phyloP scores from a whole-genome alignment of 2,888 invertebrate genomes.

The Lingula anatina region DNA sequence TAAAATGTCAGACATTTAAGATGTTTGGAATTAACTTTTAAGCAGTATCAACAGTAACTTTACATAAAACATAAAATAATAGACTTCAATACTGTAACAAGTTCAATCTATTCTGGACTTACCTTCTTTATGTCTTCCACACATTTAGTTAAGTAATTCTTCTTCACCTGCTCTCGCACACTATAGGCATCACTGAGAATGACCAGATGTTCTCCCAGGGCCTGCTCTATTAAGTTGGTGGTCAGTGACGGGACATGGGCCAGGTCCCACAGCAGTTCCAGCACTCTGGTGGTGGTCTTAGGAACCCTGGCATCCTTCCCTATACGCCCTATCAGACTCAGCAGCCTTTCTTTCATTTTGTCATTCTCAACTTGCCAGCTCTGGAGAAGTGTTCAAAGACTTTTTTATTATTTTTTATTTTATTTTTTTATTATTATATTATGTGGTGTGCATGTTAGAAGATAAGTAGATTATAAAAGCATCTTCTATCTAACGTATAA shows the following conservation, averaged over 20 bases:
- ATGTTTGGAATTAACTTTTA: no score
- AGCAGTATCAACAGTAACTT: no score
- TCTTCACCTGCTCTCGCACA: conserved; percentile 52
- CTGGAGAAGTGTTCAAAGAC: no score
- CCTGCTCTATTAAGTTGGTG: conserved; percentile 51
- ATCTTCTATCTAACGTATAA: no score
- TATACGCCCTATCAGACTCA: conserved; percentile 54
- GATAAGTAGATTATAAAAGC: no score
- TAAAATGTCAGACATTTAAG: no score
- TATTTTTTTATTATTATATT: no score
- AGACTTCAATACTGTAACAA: no score
- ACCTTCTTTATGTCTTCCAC: conserved; percentile 55
- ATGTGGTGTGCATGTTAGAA: no score
- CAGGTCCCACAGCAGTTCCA: conserved; percentile 55
- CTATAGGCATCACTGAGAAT: conserved; percentile 53
- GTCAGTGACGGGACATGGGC: conserved; percentile 52
- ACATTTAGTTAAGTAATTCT: conserved; percentile 53
- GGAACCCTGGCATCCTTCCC: conserved; percentile 53
- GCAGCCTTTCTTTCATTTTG: conserved; percentile 52
- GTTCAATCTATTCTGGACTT: conserved; percentile 2
- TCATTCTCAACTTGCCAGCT: conserved; percentile 53
- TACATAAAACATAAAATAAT: no score
- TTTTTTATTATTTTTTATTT: no score
- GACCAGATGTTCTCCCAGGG: conserved; percentile 53
- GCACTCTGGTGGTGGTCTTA: conserved; percentile 51